These are phyloP conservation scores for Metopia argyrocephala DNA, from an alignment of 2,888 invertebrate species.

Conservation along the genomic window DNA sequence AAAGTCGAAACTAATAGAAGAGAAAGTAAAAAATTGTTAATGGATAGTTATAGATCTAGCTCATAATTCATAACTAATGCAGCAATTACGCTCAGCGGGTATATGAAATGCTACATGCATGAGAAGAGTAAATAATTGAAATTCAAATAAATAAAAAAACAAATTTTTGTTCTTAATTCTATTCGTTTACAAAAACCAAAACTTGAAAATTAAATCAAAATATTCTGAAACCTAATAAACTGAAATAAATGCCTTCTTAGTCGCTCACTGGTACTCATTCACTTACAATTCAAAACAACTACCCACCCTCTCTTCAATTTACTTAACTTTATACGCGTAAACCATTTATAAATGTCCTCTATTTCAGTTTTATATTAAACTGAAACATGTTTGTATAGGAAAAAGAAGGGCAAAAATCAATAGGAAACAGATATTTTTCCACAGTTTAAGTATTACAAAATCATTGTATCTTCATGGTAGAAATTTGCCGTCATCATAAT, in stretches of 20 bases:
- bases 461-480: constrained; percentile 35
- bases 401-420: constrained; percentile 71
- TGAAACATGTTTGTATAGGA: too few species aligned
- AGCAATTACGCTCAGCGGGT: too few species aligned
- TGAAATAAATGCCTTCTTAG: constrained; percentile 4
- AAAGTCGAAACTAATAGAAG: too few species aligned
- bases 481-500: constrained; percentile 18
- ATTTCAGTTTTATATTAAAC: constrained; percentile 30
- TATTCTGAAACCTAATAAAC: constrained; percentile 57
- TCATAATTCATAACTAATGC: too few species aligned
- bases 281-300: neutral
- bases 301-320: constrained; percentile 36
- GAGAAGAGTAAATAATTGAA: too few species aligned
- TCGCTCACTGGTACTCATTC: neutral
- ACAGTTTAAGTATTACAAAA: constrained; percentile 47
- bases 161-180: too few species aligned
- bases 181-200: constrained; percentile 76
- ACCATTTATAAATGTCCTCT: constrained; percentile 39
- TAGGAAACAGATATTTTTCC: constrained; percentile 72
- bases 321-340: constrained; percentile 32
- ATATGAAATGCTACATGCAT: too few species aligned
- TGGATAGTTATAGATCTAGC: too few species aligned
- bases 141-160: too few species aligned
- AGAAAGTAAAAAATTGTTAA: too few species aligned
- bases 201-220: constrained; percentile 70